A percentile compares a stretch with the other conserved stretches of the same genome.
Conservation (phyloP, 2,888 invertebrate genomes). For the Idaea dimidiata region DNA sequence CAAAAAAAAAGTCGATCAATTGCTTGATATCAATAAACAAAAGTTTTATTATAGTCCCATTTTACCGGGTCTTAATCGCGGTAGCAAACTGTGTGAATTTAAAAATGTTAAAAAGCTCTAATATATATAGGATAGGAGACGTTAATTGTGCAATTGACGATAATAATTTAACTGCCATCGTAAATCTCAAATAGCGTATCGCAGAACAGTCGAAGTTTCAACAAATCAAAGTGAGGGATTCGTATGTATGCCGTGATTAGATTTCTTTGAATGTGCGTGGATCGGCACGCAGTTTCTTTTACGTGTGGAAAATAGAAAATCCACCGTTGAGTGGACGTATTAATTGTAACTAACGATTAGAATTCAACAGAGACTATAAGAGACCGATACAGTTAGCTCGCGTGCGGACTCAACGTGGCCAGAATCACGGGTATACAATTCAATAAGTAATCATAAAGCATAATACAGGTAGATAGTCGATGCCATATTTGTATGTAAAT, state of each 20-base stretch:
- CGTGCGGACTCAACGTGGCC: conserved; percentile 68
- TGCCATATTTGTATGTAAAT: conserved; percentile 48
- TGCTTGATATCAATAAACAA: conserved; percentile 6
- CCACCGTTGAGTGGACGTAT: conserved; percentile 77
- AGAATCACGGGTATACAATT: conserved; percentile 59
- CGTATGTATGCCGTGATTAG: conserved; percentile 56
- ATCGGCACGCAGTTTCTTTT: conserved; percentile 75
- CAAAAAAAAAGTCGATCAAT: conserved; percentile 28
- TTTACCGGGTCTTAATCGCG: conserved; percentile 10
- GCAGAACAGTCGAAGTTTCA: conserved; percentile 14
- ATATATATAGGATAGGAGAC: conserved; percentile 15
- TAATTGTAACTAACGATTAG: conserved; percentile 75
- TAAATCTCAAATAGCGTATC: conserved; percentile 11
- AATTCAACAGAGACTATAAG: conserved; percentile 67
- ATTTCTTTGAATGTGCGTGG: conserved; percentile 66
- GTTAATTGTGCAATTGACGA: conserved; percentile 13
- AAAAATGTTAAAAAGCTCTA: neutral
- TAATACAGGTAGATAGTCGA: conserved; percentile 28
- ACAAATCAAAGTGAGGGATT: conserved; percentile 17
- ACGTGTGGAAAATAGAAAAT: conserved; percentile 81
- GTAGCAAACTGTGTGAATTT: conserved; percentile 8
- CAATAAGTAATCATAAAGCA: conserved; percentile 47
- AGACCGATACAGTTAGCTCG: conserved; percentile 74
- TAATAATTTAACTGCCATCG: conserved; percentile 9
- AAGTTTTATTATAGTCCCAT: neutral